Evolutionary conservation across 2,888 invertebrate genomes (phyloP), one percentile per base, ranked within the genome.

Genomic region (Mylabris sibirica): DNA sequence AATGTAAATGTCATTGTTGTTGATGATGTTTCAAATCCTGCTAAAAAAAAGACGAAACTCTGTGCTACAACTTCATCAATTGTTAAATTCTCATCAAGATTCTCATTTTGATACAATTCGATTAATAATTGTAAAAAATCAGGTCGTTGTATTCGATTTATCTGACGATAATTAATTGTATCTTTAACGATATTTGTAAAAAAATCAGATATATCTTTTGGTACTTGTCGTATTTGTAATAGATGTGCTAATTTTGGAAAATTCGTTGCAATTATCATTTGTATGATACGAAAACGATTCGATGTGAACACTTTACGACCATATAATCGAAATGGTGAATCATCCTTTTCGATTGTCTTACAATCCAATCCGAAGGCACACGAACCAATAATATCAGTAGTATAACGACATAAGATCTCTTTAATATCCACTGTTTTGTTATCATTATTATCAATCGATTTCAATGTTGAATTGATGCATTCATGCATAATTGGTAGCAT

Each of bases 281-380:
- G 41, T n/a, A 41, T n/a, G 3, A 41, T 41, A 41, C 41, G 41
- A 3, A 41, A 41, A n/a, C n/a, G 41, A n/a, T 14, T 41, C n/a
- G 41, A 14, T 34, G 30, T 14, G 3, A 20, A 35, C 70, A 14
- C 53, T 26, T 38, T 24, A 20, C 41, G 41, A 2, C 26, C 60
- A n/a, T 64, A 62, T 41, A 62, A 34, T 26, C 71, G 60, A 78
- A 89, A 88, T 68, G 87, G 86, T 0, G 87, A 85, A 68, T 88
- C 84, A 0, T 87, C 82, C 6, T n/a, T 6, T 60, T 85, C 83
- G 60, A 90, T 86, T 14, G 87, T 87, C 72, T 89, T 87, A 70
- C 87, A 87, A 69, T 89, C 87, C 11, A 90, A 84, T 26, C 90
- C 90, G 76, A 90, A 90, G 11, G 88, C 89, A 66, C 88, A 87